Conservation (phyloP, 2,888 invertebrate genomes). For the Thereva nobilitata region DNA sequence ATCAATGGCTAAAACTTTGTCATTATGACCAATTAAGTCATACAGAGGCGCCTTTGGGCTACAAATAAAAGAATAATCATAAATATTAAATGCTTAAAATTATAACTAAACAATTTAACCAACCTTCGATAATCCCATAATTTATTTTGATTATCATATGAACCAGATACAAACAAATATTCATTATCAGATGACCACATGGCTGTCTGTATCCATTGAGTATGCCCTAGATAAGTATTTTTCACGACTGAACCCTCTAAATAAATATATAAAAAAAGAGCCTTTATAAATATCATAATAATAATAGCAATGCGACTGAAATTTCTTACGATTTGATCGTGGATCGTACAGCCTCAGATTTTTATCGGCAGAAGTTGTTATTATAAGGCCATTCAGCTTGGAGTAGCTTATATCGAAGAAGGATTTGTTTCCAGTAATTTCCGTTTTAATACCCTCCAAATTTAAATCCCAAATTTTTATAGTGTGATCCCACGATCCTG, state of each 20-base stretch:
- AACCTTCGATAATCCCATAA: slow-evolving; percentile 94
- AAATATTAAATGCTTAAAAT: slow-evolving; percentile 17
- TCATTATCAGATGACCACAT: slow-evolving; percentile 84
- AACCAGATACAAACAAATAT: slow-evolving; percentile 87
- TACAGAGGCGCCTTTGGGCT: slow-evolving; percentile 90
- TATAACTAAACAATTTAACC: slow-evolving; percentile 39
- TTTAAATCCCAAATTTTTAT: slow-evolving; percentile 93
- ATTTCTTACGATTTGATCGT: slow-evolving; percentile 72
- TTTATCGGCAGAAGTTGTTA: slow-evolving; percentile 90
- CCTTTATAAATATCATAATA: not conserved
- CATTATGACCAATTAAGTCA: slow-evolving; percentile 91
- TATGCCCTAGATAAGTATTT: slow-evolving; percentile 80
- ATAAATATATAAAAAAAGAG: slow-evolving; percentile 40
- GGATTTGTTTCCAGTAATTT: slow-evolving; percentile 86
- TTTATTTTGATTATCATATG: slow-evolving; percentile 89
- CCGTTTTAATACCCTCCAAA: slow-evolving; percentile 78
- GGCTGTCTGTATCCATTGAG: slow-evolving; percentile 89
- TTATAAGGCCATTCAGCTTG: slow-evolving; percentile 69
- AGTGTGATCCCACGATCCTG: slow-evolving; percentile 95
- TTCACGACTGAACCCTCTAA: slow-evolving; percentile 86
- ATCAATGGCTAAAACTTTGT: slow-evolving; percentile 89
- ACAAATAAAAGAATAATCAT: slow-evolving; percentile 49
- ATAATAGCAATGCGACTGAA: too few species aligned
- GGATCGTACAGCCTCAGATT: slow-evolving; percentile 92
- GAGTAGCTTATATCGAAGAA: slow-evolving; percentile 88